Percentiles rank a stretch among this genome's conserved stretches.
These are phyloP conservation scores for Hyperoplus lanceolatus DNA, from an alignment of 2,797 vertebrate genomes.

Conservation along the genomic window DNA sequence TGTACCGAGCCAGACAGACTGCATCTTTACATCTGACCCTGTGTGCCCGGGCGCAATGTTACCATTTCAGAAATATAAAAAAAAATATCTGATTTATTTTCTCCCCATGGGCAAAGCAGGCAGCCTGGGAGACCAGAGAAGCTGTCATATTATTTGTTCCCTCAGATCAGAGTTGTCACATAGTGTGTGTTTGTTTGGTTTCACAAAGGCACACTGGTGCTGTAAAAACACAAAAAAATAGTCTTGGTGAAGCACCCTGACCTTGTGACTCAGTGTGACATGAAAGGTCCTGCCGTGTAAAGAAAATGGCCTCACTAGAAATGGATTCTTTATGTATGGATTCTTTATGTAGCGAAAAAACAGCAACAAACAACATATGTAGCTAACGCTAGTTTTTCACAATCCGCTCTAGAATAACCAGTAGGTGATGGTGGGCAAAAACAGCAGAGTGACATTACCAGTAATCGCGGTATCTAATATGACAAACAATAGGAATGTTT, in stretches of 20 bases:
- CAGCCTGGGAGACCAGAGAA: conserved; percentile 58
- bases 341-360: conserved; percentile 9
- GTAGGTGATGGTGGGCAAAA: conserved; percentile 40
- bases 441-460: conserved; percentile 36
- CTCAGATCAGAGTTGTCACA: conserved; percentile 75
- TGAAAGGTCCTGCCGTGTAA: conserved; percentile 55
- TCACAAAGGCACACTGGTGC: conserved; percentile 55
- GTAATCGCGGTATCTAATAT: conserved; percentile 54
- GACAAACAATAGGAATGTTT: conserved; percentile 62
- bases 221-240: conserved; percentile 28
- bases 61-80: conserved; percentile 60
- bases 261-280: conserved; percentile 52
- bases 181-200: conserved; percentile 58
- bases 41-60: conserved; percentile 26
- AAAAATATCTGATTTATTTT: conserved; percentile 68
- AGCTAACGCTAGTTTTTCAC: conserved; percentile 10
- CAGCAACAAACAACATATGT: background rate
- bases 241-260: conserved; percentile 55
- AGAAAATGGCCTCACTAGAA: conserved; percentile 51
- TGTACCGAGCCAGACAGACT: conserved; percentile 31
- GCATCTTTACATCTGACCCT: conserved; percentile 64
- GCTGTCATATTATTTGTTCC: conserved; percentile 77
- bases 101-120: conserved; percentile 52
- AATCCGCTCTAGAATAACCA: conserved; percentile 27
- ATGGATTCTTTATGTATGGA: conserved; percentile 35